phyloP scores from a whole-genome alignment of 2,888 invertebrate genomes.

The Diploptera punctata region DNA sequence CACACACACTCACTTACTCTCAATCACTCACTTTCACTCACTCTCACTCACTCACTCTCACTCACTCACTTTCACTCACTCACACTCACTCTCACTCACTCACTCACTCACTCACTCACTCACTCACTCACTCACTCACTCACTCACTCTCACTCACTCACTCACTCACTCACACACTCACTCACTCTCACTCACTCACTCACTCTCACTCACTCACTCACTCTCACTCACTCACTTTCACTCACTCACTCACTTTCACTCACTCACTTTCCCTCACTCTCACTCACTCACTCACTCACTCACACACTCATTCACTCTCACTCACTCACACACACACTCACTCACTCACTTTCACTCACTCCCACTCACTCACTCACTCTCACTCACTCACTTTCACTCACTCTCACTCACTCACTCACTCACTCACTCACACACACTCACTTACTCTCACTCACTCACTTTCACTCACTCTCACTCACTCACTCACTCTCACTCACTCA shows the following conservation, averaged over 20 bases:
- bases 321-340: too few relatives aligned
- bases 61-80: neutral
- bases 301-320: too few relatives aligned
- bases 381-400: too few relatives aligned
- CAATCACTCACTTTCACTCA: neutral
- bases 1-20: neutral
- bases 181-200: constrained; percentile 1
- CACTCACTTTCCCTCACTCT: neutral
- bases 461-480: too few relatives aligned
- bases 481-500: too few relatives aligned
- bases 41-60: neutral
- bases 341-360: too few relatives aligned
- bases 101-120: constrained; percentile 1
- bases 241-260: constrained; percentile 8
- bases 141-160: neutral
- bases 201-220: neutral
- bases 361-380: too few relatives aligned
- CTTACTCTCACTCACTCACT: too few relatives aligned
- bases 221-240: constrained; percentile 1
- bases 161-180: neutral
- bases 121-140: neutral
- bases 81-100: neutral
- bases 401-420: too few relatives aligned
- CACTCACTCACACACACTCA: too few relatives aligned
- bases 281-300: too few relatives aligned